Evolutionary conservation across 2,113 vertebrate species (phyloP).

Genomic region (Montifringilla adamsi): DNA sequence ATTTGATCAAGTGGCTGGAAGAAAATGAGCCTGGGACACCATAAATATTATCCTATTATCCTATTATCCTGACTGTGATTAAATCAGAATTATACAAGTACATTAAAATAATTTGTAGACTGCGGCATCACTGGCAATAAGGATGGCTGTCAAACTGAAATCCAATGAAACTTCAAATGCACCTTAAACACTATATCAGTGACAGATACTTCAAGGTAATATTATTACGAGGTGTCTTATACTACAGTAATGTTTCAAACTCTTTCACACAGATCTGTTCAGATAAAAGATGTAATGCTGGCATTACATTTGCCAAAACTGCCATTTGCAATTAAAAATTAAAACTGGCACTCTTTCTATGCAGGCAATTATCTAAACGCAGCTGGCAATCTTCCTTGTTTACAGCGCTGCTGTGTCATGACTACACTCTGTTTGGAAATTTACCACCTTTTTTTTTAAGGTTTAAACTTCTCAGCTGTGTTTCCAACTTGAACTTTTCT

Average conservation of each 20-base stretch:
- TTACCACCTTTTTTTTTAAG: neutral
- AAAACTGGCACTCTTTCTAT: constrained; percentile 70
- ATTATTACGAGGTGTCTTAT: neutral
- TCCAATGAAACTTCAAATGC: neutral
- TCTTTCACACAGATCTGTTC: constrained; percentile 48
- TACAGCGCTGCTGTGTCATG: constrained; percentile 70
- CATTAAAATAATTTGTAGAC: neutral
- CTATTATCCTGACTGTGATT: neutral
- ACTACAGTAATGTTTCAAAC: constrained; percentile 28
- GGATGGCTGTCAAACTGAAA: neutral
- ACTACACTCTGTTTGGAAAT: constrained; percentile 63
- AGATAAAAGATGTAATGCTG: constrained; percentile 55
- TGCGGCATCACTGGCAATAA: neutral
- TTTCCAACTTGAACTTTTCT: neutral
- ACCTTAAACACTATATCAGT: neutral
- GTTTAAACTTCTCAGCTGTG: constrained; percentile 43
- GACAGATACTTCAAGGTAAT: neutral
- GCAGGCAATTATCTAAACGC: constrained; percentile 75
- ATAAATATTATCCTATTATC: neutral
- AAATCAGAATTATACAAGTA: neutral
- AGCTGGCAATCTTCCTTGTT: constrained; percentile 73
- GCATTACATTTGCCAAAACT: constrained; percentile 74
- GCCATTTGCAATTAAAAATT: constrained; percentile 81
- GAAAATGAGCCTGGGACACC: neutral
- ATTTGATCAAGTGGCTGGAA: neutral